A percentile compares a stretch with the other conserved stretches of the same genome.
Evolutionary conservation across 2,113 vertebrate species (phyloP).

Genomic region (Chamaetylas fuelleborni): DNA sequence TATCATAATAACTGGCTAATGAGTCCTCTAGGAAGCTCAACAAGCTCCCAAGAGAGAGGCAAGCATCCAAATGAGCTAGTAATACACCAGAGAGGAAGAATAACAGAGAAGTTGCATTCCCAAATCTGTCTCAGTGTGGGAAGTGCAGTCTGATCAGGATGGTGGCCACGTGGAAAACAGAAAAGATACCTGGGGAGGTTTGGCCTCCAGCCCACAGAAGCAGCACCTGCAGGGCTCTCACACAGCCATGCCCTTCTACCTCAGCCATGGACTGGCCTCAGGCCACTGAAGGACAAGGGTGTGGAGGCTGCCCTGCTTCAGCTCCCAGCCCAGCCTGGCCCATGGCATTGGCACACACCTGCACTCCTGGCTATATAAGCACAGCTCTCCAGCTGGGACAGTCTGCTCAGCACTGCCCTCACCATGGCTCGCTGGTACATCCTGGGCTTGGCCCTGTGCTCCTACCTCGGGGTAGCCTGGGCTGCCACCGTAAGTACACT

Average conservation of each 20-base stretch:
- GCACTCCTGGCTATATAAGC: too few relatives aligned
- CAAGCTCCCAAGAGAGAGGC: neutral
- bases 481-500: slow-evolving; percentile 67
- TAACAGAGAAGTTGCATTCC: neutral
- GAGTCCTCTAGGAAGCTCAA: neutral
- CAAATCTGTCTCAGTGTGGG: too few relatives aligned
- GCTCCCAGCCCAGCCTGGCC: too few relatives aligned
- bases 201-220: neutral
- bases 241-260: too few relatives aligned
- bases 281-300: too few relatives aligned
- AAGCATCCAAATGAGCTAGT: neutral
- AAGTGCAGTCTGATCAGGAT: neutral
- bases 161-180: neutral
- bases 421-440: slow-evolving; percentile 73
- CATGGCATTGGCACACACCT: too few relatives aligned
- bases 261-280: too few relatives aligned
- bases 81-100: neutral
- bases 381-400: too few relatives aligned
- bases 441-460: slow-evolving; percentile 58
- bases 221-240: too few relatives aligned
- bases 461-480: slow-evolving; percentile 62
- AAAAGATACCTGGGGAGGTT: neutral
- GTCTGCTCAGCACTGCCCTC: neutral
- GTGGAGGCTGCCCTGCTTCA: too few relatives aligned
- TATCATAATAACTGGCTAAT: neutral